Conservation (phyloP, 2,797 vertebrate species). For the Alca torda region DNA sequence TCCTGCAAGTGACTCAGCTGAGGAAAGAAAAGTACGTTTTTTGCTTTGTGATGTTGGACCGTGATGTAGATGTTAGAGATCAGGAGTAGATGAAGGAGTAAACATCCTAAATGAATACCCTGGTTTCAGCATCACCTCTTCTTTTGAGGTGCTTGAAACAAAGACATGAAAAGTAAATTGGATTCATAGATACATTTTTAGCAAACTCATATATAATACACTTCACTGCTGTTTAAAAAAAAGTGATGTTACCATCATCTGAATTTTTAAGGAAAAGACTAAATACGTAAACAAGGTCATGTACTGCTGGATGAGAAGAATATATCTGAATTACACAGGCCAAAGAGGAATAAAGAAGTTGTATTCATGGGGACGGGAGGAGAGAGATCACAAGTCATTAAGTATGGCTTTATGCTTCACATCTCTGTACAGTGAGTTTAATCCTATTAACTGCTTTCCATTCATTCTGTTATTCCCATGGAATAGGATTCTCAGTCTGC, state of each 20-base stretch:
- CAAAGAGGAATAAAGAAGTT: background rate
- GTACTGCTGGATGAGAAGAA: background rate
- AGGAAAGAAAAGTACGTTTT: background rate
- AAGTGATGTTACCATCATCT: background rate
- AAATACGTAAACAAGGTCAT: background rate
- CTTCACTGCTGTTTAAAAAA: background rate
- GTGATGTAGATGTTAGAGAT: background rate
- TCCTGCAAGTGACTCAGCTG: background rate
- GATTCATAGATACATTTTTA: background rate
- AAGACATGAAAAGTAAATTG: background rate
- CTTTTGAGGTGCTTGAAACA: background rate
- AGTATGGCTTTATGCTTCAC: background rate
- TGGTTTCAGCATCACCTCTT: background rate
- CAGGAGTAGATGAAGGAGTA: background rate
- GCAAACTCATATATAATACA: background rate
- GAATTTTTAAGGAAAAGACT: background rate
- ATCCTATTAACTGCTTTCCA: background rate
- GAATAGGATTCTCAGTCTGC: background rate
- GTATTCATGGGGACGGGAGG: fast-evolving
- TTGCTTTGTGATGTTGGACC: background rate
- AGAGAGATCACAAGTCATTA: background rate
- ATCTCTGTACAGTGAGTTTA: background rate
- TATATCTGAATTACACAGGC: background rate
- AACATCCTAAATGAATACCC: background rate
- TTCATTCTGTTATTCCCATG: background rate